Conservation (phyloP, 2,888 invertebrate genomes). For the Camptogramma bilineatum region DNA sequence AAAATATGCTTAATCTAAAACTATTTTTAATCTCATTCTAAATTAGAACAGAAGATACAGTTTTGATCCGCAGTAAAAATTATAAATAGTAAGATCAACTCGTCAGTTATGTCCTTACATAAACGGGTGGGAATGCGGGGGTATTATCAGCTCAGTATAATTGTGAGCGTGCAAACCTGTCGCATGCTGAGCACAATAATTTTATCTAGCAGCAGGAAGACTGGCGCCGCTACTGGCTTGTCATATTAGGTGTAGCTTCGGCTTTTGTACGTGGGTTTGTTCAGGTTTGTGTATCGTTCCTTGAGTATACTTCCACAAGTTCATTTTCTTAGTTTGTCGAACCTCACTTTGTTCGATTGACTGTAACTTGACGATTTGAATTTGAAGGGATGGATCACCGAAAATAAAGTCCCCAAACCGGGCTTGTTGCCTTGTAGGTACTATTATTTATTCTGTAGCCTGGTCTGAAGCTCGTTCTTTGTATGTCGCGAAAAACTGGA, state of each 20-base stretch:
- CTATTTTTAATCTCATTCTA: too few relatives aligned
- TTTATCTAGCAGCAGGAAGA: slow-evolving; percentile 45
- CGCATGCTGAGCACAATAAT: slow-evolving; percentile 47
- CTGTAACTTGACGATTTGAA: too few relatives aligned
- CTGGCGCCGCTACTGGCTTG: slow-evolving; percentile 43
- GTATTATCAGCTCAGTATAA: slow-evolving; percentile 43
- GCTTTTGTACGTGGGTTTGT: slow-evolving; percentile 30
- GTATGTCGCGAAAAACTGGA: too few relatives aligned
- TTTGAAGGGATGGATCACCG: too few relatives aligned
- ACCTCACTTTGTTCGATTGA: too few relatives aligned
- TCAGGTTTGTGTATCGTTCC: neutral
- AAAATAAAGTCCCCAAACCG: too few relatives aligned
- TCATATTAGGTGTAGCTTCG: slow-evolving; percentile 34
- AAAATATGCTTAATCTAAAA: too few relatives aligned
- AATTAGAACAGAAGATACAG: too few relatives aligned
- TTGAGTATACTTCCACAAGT: neutral
- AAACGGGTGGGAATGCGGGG: slow-evolving; percentile 13
- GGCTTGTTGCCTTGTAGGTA: too few relatives aligned
- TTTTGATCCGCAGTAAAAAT: neutral
- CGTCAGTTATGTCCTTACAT: neutral
- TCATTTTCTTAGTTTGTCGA: too few relatives aligned
- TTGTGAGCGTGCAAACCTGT: slow-evolving; percentile 44
- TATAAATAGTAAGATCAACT: neutral
- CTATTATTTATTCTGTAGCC: too few relatives aligned
- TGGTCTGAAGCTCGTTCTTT: too few relatives aligned